Percentiles rank a stretch among this genome's conserved stretches.
Evolutionary conservation across 2,797 vertebrate species (phyloP).

Genomic region (Mastacembelus armatus): DNA sequence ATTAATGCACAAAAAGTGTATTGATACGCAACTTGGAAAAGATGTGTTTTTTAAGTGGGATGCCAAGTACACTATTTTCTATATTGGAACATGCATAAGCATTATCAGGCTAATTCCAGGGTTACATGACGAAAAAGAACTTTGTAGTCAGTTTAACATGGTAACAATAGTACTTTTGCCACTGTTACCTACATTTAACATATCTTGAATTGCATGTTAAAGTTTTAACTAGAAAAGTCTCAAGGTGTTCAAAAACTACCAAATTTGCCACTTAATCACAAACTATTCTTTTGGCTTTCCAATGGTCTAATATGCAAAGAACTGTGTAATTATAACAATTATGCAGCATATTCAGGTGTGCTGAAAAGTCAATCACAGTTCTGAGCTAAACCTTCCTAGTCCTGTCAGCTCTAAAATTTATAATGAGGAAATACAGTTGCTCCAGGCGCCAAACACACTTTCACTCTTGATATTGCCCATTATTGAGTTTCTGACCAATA

Average conservation of each 20-base stretch:
- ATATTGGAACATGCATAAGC: fast-evolving
- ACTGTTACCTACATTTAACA: neutral
- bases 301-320: slow-evolving; percentile 15
- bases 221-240: neutral
- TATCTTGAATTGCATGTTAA: neutral
- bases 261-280: neutral
- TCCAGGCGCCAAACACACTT: slow-evolving; percentile 16
- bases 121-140: no score
- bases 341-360: slow-evolving; percentile 17
- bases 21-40: neutral
- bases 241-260: neutral
- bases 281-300: neutral
- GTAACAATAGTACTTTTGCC: neutral
- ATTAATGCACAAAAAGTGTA: neutral
- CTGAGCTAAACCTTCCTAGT: slow-evolving; percentile 4
- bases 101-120: neutral
- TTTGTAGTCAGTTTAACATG: no score
- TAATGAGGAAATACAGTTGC: slow-evolving; percentile 18
- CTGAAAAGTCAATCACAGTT: slow-evolving; percentile 12
- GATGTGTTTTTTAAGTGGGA: neutral
- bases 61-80: neutral
- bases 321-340: neutral
- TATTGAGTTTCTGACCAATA: slow-evolving; percentile 28
- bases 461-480: slow-evolving; percentile 25
- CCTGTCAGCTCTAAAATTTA: slow-evolving; percentile 22